Evolutionary conservation across 1,140 invertebrate species (phyloP).

Genomic region (Hyles euphorbiae): DNA sequence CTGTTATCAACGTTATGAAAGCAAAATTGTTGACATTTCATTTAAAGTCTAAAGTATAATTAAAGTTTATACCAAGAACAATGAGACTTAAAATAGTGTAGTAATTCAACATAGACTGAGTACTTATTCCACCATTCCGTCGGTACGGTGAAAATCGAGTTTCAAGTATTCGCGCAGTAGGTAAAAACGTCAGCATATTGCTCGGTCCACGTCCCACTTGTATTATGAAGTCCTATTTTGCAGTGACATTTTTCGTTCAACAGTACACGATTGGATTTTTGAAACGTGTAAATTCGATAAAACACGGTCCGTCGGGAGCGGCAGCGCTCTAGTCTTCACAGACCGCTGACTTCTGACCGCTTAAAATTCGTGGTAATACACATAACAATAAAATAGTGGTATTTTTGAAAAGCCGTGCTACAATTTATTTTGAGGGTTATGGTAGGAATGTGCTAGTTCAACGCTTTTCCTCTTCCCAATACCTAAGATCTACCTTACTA

Average conservation of each 20-base stretch:
- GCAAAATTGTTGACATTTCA: too few species aligned
- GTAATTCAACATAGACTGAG: conserved; percentile 5
- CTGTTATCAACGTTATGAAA: too few species aligned
- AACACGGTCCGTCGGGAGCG: conserved; percentile 32
- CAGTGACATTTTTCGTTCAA: conserved; percentile 63
- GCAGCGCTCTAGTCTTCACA: neutral
- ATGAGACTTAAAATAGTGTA: neutral
- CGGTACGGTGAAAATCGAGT: conserved; percentile 54
- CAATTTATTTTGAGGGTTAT: too few species aligned
- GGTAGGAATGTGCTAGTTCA: too few species aligned
- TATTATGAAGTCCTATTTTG: conserved; percentile 64
- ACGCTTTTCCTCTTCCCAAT: too few species aligned
- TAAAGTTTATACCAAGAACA: neutral
- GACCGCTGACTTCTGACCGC: neutral
- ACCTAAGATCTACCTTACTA: too few species aligned
- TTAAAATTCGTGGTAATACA: neutral
- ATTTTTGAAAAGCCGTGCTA: too few species aligned
- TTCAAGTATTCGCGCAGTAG: conserved; percentile 35
- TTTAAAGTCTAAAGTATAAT: too few species aligned
- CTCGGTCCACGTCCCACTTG: conserved; percentile 44
- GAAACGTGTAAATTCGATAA: conserved; percentile 68
- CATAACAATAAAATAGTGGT: too few species aligned
- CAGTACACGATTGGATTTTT: conserved; percentile 59
- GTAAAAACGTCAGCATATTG: conserved; percentile 57
- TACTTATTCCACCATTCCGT: conserved; percentile 45